These are phyloP conservation scores for Hirtodrosophila cameraria DNA, from an alignment of 2,888 invertebrate genomes.

Conservation along the genomic window DNA sequence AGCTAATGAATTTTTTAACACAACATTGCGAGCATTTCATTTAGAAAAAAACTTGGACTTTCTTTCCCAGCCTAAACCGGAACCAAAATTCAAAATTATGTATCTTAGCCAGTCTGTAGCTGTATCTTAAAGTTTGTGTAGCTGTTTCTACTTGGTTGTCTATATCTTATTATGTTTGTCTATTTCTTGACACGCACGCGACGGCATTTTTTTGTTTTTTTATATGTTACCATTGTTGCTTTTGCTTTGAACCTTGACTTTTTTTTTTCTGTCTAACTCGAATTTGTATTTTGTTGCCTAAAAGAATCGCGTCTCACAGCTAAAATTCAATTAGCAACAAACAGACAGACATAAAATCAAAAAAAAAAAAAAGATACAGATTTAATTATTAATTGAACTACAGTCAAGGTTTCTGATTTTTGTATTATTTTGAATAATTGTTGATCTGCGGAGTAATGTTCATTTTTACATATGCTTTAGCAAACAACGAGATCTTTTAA, in stretches of 20 bases:
- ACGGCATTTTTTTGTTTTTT: slow-evolving; percentile 20
- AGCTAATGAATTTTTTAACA: slow-evolving; percentile 62
- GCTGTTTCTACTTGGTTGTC: slow-evolving; percentile 40
- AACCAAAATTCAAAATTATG: slow-evolving; percentile 15
- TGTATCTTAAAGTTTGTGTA: slow-evolving; percentile 11
- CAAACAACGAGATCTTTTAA: slow-evolving; percentile 25
- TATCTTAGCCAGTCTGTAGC: slow-evolving; percentile 11
- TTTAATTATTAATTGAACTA: slow-evolving; percentile 73
- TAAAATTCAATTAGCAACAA: slow-evolving; percentile 62
- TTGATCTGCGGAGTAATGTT: slow-evolving; percentile 30
- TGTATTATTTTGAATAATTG: slow-evolving; percentile 28
- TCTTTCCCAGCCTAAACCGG: slow-evolving; percentile 55
- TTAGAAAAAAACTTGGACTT: slow-evolving; percentile 55
- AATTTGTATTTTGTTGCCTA: slow-evolving; percentile 30
- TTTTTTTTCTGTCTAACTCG: slow-evolving; percentile 29
- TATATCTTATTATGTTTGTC: slow-evolving; percentile 46
- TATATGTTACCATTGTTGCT: slow-evolving; percentile 30
- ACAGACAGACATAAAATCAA: slow-evolving; percentile 26
- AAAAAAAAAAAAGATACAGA: slow-evolving; percentile 52
- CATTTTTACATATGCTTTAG: slow-evolving; percentile 39
- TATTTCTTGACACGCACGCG: slow-evolving; percentile 61
- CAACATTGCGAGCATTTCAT: slow-evolving; percentile 67
- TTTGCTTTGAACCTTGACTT: slow-evolving; percentile 39
- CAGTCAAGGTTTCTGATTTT: slow-evolving; percentile 62
- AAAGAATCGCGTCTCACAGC: slow-evolving; percentile 35